Percentiles rank a stretch among this genome's conserved stretches.
Evolutionary conservation across 2,888 invertebrate species (phyloP).

Genomic region (Griposia aprilina): DNA sequence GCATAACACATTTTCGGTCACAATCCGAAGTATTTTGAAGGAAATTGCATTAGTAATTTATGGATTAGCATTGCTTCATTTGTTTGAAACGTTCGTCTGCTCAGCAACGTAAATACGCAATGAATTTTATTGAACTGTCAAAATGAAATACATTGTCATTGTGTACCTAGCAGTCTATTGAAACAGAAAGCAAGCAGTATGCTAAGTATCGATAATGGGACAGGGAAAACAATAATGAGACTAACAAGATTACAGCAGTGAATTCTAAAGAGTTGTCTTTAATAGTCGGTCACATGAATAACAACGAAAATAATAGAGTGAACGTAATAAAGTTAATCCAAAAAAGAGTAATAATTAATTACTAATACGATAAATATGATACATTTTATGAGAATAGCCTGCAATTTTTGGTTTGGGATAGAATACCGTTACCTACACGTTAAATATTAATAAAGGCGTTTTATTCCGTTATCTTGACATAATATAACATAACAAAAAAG

Average conservation of each 20-base stretch:
- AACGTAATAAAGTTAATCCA: not conserved
- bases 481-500: slow-evolving; percentile 15
- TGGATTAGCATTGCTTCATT: too few relatives aligned
- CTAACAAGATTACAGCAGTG: not conserved
- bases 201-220: not conserved
- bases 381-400: too few relatives aligned
- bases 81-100: too few relatives aligned
- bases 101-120: not conserved
- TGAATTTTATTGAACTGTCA: not conserved
- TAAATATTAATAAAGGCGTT: not conserved
- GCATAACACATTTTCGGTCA: not conserved
- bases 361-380: too few relatives aligned
- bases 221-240: not conserved
- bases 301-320: not conserved
- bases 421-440: too few relatives aligned
- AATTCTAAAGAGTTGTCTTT: too few relatives aligned
- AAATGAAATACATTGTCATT: too few relatives aligned
- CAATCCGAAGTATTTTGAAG: not conserved
- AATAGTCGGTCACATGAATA: not conserved
- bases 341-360: not conserved
- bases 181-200: not conserved
- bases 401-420: too few relatives aligned
- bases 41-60: too few relatives aligned
- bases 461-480: not conserved
- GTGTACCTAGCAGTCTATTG: not conserved